A percentile compares a stretch with the other conserved stretches of the same genome.
These are phyloP conservation scores for Timandra comae DNA, from an alignment of 2,888 invertebrate genomes.

Conservation along the genomic window DNA sequence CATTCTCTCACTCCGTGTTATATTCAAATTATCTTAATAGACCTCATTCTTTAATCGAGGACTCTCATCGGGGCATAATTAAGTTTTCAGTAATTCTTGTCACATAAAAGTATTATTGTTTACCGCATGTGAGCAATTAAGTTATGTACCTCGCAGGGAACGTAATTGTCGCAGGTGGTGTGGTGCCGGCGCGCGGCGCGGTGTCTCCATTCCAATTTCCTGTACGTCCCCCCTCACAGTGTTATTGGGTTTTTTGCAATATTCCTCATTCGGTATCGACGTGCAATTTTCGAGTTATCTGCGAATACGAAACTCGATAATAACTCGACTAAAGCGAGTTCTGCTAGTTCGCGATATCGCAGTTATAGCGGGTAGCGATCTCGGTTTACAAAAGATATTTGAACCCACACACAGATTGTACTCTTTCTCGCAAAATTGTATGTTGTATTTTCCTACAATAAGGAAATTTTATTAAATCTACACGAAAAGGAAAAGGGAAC, in stretches of 20 bases:
- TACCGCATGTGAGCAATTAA: conserved; percentile 25
- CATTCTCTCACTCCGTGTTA: no score
- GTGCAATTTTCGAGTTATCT: conserved; percentile 34
- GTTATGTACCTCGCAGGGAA: conserved; percentile 28
- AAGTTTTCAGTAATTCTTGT: conserved; percentile 1
- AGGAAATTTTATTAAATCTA: conserved; percentile 10
- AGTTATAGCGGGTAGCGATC: no score
- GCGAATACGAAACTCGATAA: conserved; percentile 25
- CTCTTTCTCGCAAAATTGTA: conserved; percentile 19
- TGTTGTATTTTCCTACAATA: conserved; percentile 10
- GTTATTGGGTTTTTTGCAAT: conserved; percentile 65
- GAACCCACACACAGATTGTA: conserved; percentile 13
- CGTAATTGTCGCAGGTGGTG: conserved; percentile 53
- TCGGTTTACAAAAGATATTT: conserved; percentile 23
- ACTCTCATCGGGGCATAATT: background rate
- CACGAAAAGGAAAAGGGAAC: conserved; percentile 2
- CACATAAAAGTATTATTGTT: conserved; percentile 5
- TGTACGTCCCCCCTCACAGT: conserved; percentile 30
- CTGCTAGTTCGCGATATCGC: no score
- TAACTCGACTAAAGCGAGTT: no score
- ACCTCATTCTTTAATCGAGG: no score
- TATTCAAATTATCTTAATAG: no score
- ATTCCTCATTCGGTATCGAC: conserved; percentile 52
- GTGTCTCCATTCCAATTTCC: conserved; percentile 64
- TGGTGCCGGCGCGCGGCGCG: conserved; percentile 35